These are phyloP conservation scores for Chondrilla cf. caribensis DNA, from an alignment of 37 sponge, comb jelly and placozoan genomes.

Conservation along the genomic window DNA sequence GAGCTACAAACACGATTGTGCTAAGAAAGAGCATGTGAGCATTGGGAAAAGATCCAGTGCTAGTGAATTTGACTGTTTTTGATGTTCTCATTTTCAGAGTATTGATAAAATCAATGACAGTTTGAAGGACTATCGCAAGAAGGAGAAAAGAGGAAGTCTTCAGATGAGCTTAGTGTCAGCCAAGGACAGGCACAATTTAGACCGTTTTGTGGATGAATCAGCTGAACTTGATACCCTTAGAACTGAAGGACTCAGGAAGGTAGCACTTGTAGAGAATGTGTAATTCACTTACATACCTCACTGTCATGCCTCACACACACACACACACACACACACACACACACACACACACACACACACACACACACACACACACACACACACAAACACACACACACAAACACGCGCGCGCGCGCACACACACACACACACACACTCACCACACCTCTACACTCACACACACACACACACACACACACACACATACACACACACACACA, in stretches of 20 bases:
- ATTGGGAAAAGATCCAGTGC: background rate
- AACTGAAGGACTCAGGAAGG: slow-evolving; percentile 66
- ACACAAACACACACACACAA: too few relatives aligned
- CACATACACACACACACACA: too few relatives aligned
- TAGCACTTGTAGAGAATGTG: too few relatives aligned
- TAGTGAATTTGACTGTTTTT: background rate
- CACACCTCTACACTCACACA: too few relatives aligned
- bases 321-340: too few relatives aligned
- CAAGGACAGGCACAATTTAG: slow-evolving; percentile 9
- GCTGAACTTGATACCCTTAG: slow-evolving; percentile 47
- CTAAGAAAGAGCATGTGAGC: slow-evolving; percentile 51
- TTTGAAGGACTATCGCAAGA: slow-evolving; percentile 28
- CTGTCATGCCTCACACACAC: too few relatives aligned
- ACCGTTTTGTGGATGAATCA: slow-evolving; percentile 5
- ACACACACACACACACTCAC: too few relatives aligned
- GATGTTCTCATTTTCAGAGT: background rate
- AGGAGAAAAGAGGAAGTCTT: slow-evolving; percentile 19
- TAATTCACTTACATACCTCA: too few relatives aligned
- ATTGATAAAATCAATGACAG: slow-evolving; percentile 10
- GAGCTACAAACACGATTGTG: slow-evolving; percentile 41
- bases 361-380: too few relatives aligned
- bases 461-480: too few relatives aligned
- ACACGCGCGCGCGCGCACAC: too few relatives aligned
- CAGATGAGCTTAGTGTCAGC: background rate
- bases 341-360: too few relatives aligned